Evolutionary conservation across 1,140 invertebrate genomes (phyloP).

Genomic region (Apis laboriosa): DNA sequence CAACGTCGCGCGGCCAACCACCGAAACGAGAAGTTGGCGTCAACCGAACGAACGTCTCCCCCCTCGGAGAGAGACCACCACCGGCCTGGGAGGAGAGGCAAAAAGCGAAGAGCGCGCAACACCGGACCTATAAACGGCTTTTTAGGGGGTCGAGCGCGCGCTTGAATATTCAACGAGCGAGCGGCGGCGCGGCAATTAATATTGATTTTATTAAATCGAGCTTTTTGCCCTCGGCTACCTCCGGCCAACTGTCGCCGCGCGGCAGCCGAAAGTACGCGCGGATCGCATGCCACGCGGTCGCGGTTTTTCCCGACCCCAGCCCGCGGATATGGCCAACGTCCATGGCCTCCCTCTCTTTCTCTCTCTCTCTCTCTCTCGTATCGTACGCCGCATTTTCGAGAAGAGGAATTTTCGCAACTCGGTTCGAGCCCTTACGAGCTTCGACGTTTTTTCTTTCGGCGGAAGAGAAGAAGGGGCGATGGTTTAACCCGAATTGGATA

Average conservation of each 20-base stretch:
- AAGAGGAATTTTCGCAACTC: not conserved
- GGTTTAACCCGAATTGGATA: not conserved
- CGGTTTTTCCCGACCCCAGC: slow-evolving; percentile 26
- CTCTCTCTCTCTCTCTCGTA: not conserved
- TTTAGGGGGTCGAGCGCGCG: slow-evolving; percentile 67
- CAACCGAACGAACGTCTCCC: too few relatives aligned
- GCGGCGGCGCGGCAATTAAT: slow-evolving; percentile 74
- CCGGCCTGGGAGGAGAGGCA: slow-evolving; percentile 31
- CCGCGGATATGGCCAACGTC: slow-evolving; percentile 12
- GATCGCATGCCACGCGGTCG: slow-evolving; percentile 36
- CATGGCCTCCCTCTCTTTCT: not conserved
- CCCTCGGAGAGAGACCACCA: too few relatives aligned
- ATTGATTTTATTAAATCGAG: slow-evolving; percentile 78
- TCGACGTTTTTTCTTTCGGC: too few relatives aligned
- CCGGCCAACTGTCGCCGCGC: slow-evolving; percentile 50
- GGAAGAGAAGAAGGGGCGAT: too few relatives aligned
- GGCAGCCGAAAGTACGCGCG: slow-evolving; percentile 15
- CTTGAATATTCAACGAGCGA: slow-evolving; percentile 77
- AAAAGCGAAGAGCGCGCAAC: slow-evolving; percentile 73
- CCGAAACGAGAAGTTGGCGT: too few relatives aligned
- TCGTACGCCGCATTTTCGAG: not conserved
- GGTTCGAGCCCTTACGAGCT: not conserved
- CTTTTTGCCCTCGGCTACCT: slow-evolving; percentile 59
- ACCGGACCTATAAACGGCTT: slow-evolving; percentile 74
- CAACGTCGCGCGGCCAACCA: too few relatives aligned